Percentiles rank a stretch among this genome's conserved stretches.
These are phyloP conservation scores for Zaprionus gabonicus DNA, from an alignment of 1,140 invertebrate species.

Conservation along the genomic window DNA sequence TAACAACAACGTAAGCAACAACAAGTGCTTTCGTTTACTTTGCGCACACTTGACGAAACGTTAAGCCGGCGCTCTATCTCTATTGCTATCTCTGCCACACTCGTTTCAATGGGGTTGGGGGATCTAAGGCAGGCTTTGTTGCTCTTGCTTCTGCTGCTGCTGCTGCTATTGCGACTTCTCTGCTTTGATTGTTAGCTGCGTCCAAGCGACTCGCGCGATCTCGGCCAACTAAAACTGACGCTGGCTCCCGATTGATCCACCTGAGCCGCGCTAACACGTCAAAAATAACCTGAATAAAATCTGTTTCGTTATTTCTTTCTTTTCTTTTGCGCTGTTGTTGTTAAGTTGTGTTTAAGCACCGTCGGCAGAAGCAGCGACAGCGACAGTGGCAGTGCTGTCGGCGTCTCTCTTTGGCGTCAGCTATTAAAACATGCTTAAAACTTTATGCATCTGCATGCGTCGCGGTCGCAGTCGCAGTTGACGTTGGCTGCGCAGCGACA, in stretches of 20 bases:
- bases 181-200: conserved; percentile 44
- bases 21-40: conserved; percentile 40
- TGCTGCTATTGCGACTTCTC: neutral
- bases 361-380: neutral
- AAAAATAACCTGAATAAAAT: conserved; percentile 74
- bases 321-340: conserved; percentile 4
- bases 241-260: conserved; percentile 45
- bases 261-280: conserved; percentile 70
- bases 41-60: conserved; percentile 26
- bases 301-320: conserved; percentile 14
- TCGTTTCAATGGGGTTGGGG: conserved; percentile 3
- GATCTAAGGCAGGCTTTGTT: neutral
- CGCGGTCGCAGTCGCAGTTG: conserved; percentile 11
- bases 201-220: conserved; percentile 71
- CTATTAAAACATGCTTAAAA: conserved; percentile 53
- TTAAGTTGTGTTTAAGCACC: conserved; percentile 6
- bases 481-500: conserved; percentile 3
- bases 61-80: conserved; percentile 20
- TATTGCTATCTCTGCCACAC: neutral
- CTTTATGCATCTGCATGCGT: conserved; percentile 50
- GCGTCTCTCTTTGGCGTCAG: conserved; percentile 18
- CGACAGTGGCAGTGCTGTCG: neutral
- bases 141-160: neutral
- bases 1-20: conserved; percentile 36
- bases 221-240: conserved; percentile 65